Base-by-base conservation (phyloP, 2,888 invertebrate species). In the Pristionchus japonicus region DNA sequence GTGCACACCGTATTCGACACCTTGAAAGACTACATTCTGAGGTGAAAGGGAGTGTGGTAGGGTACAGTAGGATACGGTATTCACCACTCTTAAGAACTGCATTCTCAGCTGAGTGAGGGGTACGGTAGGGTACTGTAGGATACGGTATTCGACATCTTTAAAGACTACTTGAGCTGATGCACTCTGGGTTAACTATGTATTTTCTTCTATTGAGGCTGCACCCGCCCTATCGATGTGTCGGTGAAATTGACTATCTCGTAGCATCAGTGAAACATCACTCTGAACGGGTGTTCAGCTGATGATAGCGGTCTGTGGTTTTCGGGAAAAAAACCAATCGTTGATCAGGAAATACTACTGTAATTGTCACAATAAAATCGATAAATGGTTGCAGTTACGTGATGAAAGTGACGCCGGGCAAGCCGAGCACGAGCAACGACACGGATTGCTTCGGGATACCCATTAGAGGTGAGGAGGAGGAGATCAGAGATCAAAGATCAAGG, bases 321-420 rank as follows among this genome's bases (percentile, higher is more conserved):
- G 70, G 70, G 1, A 40, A 40, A 23, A n/a, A n/a, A n/a, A n/a
- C n/a, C n/a, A n/a, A n/a, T n/a, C n/a, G n/a, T n/a, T 15, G 9
- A 11, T 74, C 23, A 20, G 1, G 20, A n/a, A 20, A 52, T 20
- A 70, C 11, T 70, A n/a, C n/a, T n/a, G n/a, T n/a, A n/a, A n/a
- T n/a, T n/a, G n/a, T n/a, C n/a, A n/a, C 37, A 13, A 74, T 13
- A 74, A 40, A 82, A 49, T 82, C 31, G 31, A 82, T 82, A 82
- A 40, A 27, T 20, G 17, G 4, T 34, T 49, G 7, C 82, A 90
- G 89, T 74, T 91, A 90, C 80, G 89, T 91, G 34, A 80, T 87
- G 83, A 88, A 84, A 52, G 90, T 91, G 9, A 88, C 89, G 17
- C 91, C 91, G 1, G 91, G 91, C 23, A 87, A 88, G 47, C 89